Base-by-base conservation (phyloP, 2,888 invertebrate genomes). In the Sesia bembeciformis region DNA sequence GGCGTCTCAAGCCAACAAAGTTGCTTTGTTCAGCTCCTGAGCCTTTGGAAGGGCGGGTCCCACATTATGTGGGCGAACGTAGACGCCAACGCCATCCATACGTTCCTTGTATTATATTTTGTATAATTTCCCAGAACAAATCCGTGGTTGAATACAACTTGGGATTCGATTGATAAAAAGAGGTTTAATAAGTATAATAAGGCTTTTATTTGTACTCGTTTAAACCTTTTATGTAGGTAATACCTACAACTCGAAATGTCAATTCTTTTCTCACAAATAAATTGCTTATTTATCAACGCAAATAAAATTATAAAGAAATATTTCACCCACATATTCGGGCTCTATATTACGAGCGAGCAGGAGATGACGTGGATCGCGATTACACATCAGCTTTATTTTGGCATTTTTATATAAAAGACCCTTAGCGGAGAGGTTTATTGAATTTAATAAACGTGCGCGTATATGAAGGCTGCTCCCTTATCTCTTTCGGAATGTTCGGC, bases 1-100 rank as follows among this genome's bases (percentile, higher is more conserved):
- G 68, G 68, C 66, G 71, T 65, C 71, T 70, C 63, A 68, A 72
- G 77, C 76, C 75, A 78, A 74, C 76, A 70, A 81, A 80, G 81
- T 80, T 76, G 77, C 78, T 81, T 82, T 78, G 80, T 81, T 72
- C 71, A 60, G 68, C 63, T 6, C 23, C 46, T 2, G 23, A 23
- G 67, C 74, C 73, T 78, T 76, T 71, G 67, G 67, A 69, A 72
- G 68, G 71, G 66, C 65, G 71, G 70, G 62, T 68, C 68, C 64
- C 70, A 68, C 72, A 73, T 74, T 78, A 75, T 74, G 69, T 70
- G 70, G 67, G 65, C 63, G 67, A 68, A 60, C 68, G 46, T 41
- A 23, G 23, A 23, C 41, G 49, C 62, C 67, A 62, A 68, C 63
- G 63, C 63, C 62, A 63, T 64, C 63, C 62, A 63, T 64, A 67